Evolutionary conservation across 2,113 vertebrate species (phyloP), one percentile per base, ranked within the genome.

Genomic region (Cottus gobio): DNA sequence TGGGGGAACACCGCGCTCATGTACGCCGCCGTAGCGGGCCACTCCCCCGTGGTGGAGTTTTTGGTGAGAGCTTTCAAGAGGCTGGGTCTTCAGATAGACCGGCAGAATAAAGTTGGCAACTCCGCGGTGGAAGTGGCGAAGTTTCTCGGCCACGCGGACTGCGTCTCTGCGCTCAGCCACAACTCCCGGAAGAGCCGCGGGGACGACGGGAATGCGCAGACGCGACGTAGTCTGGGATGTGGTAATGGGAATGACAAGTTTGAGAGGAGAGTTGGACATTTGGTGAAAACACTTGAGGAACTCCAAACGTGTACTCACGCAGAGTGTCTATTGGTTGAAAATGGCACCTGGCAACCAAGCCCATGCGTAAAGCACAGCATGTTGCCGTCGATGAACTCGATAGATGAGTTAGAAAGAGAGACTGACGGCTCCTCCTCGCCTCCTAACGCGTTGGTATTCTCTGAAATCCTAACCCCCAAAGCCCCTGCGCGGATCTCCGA

Each of bases 1-100:
- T 94, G 95, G 94, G 93, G 94, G 0, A 95, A 95, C 77, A 94
- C 85, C 0, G 87, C 93, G 1, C 85, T 95, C 1, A 95, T 95
- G 89, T 95, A 94, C 57, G 94, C 92, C 0, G 86, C 88, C 0
- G 94, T 82, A 0, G 80, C 90, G 0, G 93, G 93, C 12, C 94
- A 91, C 52, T 85, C 89, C 0, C 24, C 54, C 1, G 90, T 95
- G 5, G 83, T 95, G 0, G 93, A 89, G 73, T 95, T 95, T 52
- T 71, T 95, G 52, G 93, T 94, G 73, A 79, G 93, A 18, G 94
- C 94, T 9, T 95, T 95, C 69, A 95, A 95, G 77, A 85, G 94
- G 46, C 79, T 95, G 34, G 92, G 95, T 26, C 91, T 96, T 10
- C 88, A 93, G 76, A 85, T 95, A 36, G 88, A 95, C 81, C 62